Conservation (phyloP, 2,888 invertebrate species). For the Trisateles emortualis region DNA sequence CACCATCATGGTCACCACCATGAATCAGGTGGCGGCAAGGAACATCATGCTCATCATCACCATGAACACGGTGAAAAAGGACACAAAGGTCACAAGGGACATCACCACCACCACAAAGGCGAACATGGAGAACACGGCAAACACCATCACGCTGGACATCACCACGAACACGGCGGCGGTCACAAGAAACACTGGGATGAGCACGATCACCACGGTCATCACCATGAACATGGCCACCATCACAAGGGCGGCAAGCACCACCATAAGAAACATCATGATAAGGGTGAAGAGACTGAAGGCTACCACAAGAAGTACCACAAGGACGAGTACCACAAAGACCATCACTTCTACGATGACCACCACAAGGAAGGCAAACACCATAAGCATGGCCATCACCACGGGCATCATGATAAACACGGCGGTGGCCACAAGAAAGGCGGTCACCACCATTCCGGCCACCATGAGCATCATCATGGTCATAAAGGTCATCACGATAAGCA, state of each 20-base stretch:
- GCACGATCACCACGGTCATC: conserved; percentile 91
- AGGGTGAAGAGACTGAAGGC: conserved; percentile 93
- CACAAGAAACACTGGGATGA: conserved; percentile 93
- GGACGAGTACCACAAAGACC: conserved; percentile 95
- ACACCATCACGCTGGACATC: conserved; percentile 92
- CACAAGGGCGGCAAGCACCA: conserved; percentile 93
- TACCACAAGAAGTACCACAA: conserved; percentile 95
- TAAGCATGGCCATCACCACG: conserved; percentile 92
- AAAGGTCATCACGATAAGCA: conserved; percentile 94
- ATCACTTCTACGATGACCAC: conserved; percentile 95
- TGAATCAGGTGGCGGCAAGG: conserved; percentile 90
- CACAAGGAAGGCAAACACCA: conserved; percentile 94
- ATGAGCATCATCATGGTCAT: conserved; percentile 92
- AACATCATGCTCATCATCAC: conserved; percentile 90
- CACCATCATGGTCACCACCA: conserved; percentile 84
- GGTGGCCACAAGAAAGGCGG: conserved; percentile 94
- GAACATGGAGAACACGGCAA: conserved; percentile 92
- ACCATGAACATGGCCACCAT: conserved; percentile 92
- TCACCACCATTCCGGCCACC: conserved; percentile 91
- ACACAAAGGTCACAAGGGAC: conserved; percentile 92
- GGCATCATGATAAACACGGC: conserved; percentile 92
- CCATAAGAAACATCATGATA: conserved; percentile 94
- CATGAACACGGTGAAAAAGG: conserved; percentile 91
- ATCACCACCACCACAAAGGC: conserved; percentile 92
- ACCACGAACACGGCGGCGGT: conserved; percentile 92